These are phyloP conservation scores for Hemaris fuciformis DNA, from an alignment of 2,888 invertebrate genomes.

Conservation along the genomic window DNA sequence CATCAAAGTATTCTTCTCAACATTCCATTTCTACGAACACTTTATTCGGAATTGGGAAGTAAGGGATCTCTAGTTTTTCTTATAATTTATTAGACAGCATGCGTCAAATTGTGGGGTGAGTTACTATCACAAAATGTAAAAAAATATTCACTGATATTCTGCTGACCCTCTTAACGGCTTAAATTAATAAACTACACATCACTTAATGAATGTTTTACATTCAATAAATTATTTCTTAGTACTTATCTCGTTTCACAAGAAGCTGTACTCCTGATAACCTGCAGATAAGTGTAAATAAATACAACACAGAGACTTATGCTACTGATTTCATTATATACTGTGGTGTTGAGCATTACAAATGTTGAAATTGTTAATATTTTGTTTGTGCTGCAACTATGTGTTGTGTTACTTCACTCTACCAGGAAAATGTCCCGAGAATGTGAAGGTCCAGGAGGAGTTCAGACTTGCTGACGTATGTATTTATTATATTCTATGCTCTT, in stretches of 20 bases:
- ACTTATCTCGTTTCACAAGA: not conserved
- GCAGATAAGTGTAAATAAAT: constrained; percentile 1
- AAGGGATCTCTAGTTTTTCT: no score
- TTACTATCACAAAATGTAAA: no score
- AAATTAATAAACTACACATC: no score
- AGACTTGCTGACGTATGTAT: constrained; percentile 57
- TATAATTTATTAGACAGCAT: no score
- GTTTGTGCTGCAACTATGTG: constrained; percentile 36
- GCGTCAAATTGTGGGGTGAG: no score
- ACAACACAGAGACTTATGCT: not conserved
- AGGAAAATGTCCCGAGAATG: constrained; percentile 62
- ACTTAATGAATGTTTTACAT: not conserved
- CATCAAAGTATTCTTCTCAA: no score
- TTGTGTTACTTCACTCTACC: constrained; percentile 58
- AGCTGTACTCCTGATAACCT: not conserved
- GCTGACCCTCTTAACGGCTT: no score
- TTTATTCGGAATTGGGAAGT: no score
- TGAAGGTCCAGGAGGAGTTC: constrained; percentile 54
- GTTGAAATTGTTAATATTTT: constrained; percentile 40
- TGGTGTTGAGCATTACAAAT: constrained; percentile 29
- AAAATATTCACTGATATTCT: no score
- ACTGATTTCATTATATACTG: not conserved
- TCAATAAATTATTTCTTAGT: not conserved
- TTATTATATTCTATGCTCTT: no score
- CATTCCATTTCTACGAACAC: no score